Evolutionary conservation across 2,113 vertebrate species (phyloP).

Genomic region (Okapia johnstoni): DNA sequence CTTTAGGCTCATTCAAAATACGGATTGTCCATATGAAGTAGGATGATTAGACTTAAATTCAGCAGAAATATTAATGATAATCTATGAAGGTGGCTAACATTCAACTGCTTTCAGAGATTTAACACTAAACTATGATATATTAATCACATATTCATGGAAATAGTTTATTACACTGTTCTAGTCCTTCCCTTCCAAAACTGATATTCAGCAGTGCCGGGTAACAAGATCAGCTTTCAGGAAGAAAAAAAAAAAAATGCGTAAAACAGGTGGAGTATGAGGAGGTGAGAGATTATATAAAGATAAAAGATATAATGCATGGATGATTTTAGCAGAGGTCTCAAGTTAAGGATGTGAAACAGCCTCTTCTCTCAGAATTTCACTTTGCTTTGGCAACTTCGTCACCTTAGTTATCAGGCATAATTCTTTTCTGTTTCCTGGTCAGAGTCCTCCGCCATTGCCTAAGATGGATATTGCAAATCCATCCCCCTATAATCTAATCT

Average conservation of each 20-base stretch:
- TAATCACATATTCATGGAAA: conserved; percentile 45
- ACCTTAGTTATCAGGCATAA: not conserved
- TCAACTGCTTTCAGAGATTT: conserved; percentile 49
- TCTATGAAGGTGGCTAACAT: conserved; percentile 41
- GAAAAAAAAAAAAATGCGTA: not conserved
- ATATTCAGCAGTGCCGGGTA: not conserved
- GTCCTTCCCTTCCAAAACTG: not conserved
- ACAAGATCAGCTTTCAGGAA: not conserved
- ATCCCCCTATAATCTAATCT: not conserved
- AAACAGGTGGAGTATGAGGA: not conserved
- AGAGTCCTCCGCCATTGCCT: not conserved
- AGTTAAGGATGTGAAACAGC: not conserved
- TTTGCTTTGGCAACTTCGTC: not conserved
- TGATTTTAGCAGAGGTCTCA: not conserved
- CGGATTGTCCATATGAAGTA: conserved; percentile 53
- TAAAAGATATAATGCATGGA: not conserved
- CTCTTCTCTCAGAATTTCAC: not conserved
- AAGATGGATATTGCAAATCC: not conserved
- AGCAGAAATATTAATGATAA: conserved; percentile 70
- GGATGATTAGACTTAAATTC: conserved; percentile 54
- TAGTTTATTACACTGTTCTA: not conserved
- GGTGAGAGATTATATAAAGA: not conserved
- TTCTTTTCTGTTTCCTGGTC: not conserved
- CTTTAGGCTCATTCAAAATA: conserved; percentile 72
- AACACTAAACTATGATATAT: conserved; percentile 39